Evolutionary conservation across 1,140 invertebrate species (phyloP).

Genomic region (Anastatus disparis): DNA sequence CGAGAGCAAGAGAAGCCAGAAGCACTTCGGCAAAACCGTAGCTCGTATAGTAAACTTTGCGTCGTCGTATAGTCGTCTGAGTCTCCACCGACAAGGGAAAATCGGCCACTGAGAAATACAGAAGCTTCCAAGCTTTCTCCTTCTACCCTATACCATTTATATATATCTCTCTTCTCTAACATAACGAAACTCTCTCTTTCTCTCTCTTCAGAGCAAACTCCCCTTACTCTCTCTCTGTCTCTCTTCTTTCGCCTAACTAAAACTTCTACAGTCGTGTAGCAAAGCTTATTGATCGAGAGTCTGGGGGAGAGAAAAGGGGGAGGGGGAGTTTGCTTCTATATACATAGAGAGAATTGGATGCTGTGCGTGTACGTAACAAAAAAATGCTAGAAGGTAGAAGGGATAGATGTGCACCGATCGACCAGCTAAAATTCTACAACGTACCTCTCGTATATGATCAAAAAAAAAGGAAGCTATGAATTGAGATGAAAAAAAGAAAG

Average conservation of each 20-base stretch:
- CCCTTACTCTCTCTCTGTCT: constrained; percentile 27
- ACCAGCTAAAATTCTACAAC: too few species aligned
- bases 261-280: constrained; percentile 56
- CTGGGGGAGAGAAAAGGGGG: background rate
- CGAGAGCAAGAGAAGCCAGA: too few species aligned
- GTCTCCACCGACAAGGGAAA: constrained; percentile 45
- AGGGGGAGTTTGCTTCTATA: too few species aligned
- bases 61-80: constrained; percentile 32
- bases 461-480: too few species aligned
- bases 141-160: constrained; percentile 12
- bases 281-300: constrained; percentile 62
- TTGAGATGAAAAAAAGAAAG: too few species aligned
- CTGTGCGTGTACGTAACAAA: too few species aligned
- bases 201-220: constrained; percentile 37
- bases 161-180: constrained; percentile 45
- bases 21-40: too few species aligned
- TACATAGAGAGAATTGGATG: too few species aligned
- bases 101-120: constrained; percentile 39
- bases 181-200: constrained; percentile 47
- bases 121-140: too few species aligned
- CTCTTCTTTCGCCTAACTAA: too few species aligned
- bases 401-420: constrained; percentile 7
- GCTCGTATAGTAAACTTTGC: too few species aligned
- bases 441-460: too few species aligned
- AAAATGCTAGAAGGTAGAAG: background rate